Conservation (phyloP, 2,113 vertebrate genomes). For the Xerus inauris region DNA sequence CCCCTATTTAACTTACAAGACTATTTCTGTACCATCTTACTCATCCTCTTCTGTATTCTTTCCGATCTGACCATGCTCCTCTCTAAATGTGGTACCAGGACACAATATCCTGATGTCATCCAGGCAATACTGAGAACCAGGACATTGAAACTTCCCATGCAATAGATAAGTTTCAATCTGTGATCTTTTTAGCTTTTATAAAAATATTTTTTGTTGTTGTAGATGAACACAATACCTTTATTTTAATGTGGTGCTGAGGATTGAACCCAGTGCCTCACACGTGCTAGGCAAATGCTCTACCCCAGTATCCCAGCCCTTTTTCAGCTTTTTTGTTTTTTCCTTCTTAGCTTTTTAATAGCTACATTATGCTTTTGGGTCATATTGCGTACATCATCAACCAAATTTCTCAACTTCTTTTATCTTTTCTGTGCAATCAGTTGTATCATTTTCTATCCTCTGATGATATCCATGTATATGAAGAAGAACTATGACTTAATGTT, state of each 20-base stretch:
- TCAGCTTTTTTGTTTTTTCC: too few relatives aligned
- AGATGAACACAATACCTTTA: too few relatives aligned
- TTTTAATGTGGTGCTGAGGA: too few relatives aligned
- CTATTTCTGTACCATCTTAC: not conserved
- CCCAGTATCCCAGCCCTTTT: too few relatives aligned
- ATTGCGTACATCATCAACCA: not conserved
- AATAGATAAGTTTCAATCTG: not conserved
- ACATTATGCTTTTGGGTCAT: not conserved
- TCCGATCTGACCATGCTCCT: not conserved
- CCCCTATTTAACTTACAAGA: not conserved
- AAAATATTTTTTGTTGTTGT: not conserved
- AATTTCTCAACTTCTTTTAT: not conserved
- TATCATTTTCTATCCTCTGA: slow-evolving; percentile 14
- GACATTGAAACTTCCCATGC: not conserved
- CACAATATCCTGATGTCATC: not conserved
- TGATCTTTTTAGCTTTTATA: not conserved
- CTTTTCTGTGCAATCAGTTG: not conserved
- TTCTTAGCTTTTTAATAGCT: not conserved
- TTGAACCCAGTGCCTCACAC: too few relatives aligned
- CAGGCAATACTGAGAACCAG: not conserved
- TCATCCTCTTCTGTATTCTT: not conserved
- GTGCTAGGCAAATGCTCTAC: too few relatives aligned
- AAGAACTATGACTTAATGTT: not conserved
- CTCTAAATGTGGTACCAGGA: not conserved
- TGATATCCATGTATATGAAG: not conserved